Evolutionary conservation across 2,888 invertebrate species (phyloP).

Genomic region (Elysia crispata): DNA sequence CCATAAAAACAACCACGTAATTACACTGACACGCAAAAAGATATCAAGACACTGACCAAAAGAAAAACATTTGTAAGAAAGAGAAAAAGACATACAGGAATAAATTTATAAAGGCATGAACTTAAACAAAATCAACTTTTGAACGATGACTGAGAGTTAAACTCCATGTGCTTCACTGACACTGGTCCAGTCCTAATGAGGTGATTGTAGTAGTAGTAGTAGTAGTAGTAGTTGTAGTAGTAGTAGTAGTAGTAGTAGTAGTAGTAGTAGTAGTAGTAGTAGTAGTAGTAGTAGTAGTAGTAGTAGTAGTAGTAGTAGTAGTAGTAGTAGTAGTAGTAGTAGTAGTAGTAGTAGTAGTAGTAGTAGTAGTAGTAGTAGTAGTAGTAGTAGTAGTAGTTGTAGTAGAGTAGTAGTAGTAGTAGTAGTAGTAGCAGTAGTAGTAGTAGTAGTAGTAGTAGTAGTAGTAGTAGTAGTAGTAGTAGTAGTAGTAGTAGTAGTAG

Average conservation of each 20-base stretch:
- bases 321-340: conserved; percentile 21
- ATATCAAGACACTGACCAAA: too few relatives aligned
- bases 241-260: neutral
- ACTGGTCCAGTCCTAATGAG: neutral
- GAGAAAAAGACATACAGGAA: too few relatives aligned
- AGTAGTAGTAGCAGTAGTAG: conserved; percentile 1
- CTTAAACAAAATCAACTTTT: too few relatives aligned
- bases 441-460: neutral
- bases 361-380: conserved; percentile 20
- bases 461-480: conserved; percentile 15
- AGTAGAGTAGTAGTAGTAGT: too few relatives aligned
- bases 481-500: conserved; percentile 19
- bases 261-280: neutral
- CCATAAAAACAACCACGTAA: too few relatives aligned
- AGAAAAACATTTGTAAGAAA: too few relatives aligned
- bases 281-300: conserved; percentile 20
- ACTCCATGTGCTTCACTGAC: too few relatives aligned
- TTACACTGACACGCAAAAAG: too few relatives aligned
- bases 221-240: neutral
- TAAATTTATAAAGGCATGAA: too few relatives aligned
- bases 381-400: too few relatives aligned
- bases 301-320: conserved; percentile 3
- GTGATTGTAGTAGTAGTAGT: too few relatives aligned
- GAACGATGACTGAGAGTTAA: too few relatives aligned
- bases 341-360: conserved; percentile 18